Conservation (phyloP, 2,797 vertebrate species). For the Capromys pilorides region DNA sequence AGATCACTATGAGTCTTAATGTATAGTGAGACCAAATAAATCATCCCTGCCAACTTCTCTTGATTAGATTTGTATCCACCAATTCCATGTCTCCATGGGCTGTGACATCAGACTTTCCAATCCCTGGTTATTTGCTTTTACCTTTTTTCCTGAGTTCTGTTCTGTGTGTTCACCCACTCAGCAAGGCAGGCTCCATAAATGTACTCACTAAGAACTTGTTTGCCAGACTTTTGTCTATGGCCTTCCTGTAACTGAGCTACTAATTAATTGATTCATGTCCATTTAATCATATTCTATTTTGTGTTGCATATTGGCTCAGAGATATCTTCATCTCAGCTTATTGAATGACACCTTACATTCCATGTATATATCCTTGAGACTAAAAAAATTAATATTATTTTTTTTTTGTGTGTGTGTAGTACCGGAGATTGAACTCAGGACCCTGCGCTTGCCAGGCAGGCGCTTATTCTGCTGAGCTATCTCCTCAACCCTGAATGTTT, state of each 20-base stretch:
- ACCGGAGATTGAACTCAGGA: too few relatives aligned
- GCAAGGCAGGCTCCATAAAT: background rate
- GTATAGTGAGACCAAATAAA: too few relatives aligned
- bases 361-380: background rate
- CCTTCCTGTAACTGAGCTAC: background rate
- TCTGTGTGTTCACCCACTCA: background rate
- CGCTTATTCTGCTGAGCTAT: too few relatives aligned
- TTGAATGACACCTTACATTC: background rate
- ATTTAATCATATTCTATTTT: background rate
- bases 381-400: too few relatives aligned
- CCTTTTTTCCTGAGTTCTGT: background rate
- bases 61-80: background rate
- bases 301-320: background rate
- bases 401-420: too few relatives aligned
- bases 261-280: background rate
- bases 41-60: background rate
- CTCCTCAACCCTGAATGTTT: background rate
- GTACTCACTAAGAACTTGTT: background rate
- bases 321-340: background rate
- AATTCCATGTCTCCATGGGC: rapidly evolving
- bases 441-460: too few relatives aligned
- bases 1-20: too few relatives aligned
- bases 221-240: background rate
- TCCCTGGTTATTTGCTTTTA: background rate
- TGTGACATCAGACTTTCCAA: rapidly evolving